phyloP scores from a whole-genome alignment of 2,797 vertebrate genomes.

The Luscinia luscinia region DNA sequence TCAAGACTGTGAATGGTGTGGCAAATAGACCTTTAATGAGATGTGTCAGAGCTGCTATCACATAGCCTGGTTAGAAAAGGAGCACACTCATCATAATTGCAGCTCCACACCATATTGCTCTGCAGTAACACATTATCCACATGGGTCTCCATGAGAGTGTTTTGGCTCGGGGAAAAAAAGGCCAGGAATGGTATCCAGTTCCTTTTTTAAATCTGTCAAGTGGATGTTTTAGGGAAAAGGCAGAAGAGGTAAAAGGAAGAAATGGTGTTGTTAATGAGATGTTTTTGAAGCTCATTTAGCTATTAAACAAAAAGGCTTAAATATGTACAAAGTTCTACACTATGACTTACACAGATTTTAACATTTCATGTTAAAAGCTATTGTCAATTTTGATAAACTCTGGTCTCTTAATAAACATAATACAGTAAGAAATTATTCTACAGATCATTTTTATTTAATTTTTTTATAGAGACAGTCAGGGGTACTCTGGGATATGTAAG shows the following conservation, averaged over 20 bases:
- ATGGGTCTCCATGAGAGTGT: not conserved
- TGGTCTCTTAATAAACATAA: not conserved
- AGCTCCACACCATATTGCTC: not conserved
- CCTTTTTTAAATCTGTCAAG: not conserved
- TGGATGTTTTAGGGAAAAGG: not conserved
- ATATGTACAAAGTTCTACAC: not conserved
- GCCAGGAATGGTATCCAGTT: not conserved
- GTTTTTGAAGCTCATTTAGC: not conserved
- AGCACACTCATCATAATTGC: not conserved
- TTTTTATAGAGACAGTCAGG: not conserved
- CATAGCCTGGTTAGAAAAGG: not conserved
- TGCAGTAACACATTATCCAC: not conserved
- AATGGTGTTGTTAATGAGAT: not conserved
- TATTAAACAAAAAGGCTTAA: not conserved
- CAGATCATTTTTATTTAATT: slow-evolving; percentile 6
- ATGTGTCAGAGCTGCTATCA: slow-evolving; percentile 9
- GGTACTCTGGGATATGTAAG: not conserved
- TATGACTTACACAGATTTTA: not conserved
- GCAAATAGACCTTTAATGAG: slow-evolving; percentile 2
- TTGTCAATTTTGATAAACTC: not conserved
- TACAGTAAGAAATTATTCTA: not conserved
- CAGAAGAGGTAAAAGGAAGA: not conserved
- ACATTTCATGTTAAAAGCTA: not conserved
- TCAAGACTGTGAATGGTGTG: not conserved
- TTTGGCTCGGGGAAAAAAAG: not conserved